These are phyloP conservation scores for Upupa epops DNA, from an alignment of 2,113 vertebrate species.

Conservation along the genomic window DNA sequence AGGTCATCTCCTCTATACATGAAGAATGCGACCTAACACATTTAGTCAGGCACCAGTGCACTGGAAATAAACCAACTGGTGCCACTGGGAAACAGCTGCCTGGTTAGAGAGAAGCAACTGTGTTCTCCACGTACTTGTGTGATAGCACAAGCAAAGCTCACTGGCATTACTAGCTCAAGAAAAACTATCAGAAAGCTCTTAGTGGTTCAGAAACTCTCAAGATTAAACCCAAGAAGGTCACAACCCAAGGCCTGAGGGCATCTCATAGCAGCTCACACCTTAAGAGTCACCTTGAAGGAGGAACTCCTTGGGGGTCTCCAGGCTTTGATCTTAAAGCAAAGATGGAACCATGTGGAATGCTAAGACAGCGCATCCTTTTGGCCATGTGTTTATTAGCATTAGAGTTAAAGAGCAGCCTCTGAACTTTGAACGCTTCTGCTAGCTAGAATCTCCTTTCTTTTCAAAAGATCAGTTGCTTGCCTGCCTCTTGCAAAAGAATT, in stretches of 20 bases:
- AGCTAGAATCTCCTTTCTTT: slow-evolving; percentile 28
- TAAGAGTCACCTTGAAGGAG: neutral
- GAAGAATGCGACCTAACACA: slow-evolving; percentile 81
- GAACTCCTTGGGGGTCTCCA: neutral
- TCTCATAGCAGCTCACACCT: neutral
- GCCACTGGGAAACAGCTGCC: slow-evolving; percentile 60
- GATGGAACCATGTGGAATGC: neutral
- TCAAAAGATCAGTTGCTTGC: slow-evolving; percentile 34
- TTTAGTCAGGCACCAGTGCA: slow-evolving; percentile 80
- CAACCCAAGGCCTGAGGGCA: neutral
- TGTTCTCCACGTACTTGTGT: neutral
- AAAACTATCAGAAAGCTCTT: slow-evolving; percentile 40
- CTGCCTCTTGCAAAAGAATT: slow-evolving; percentile 59
- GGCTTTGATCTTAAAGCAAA: neutral
- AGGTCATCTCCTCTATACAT: slow-evolving; percentile 74
- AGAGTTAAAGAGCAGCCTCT: slow-evolving; percentile 19
- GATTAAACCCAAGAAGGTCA: neutral
- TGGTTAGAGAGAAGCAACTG: neutral
- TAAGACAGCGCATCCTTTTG: neutral
- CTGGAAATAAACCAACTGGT: slow-evolving; percentile 74
- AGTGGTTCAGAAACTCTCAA: neutral
- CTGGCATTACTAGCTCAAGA: neutral
- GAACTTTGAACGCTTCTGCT: slow-evolving; percentile 39
- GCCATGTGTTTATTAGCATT: slow-evolving; percentile 29
- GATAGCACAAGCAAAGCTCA: neutral